A percentile compares a stretch with the other conserved stretches of the same genome.
phyloP scores from a whole-genome alignment of 2,113 vertebrate species.

The Pterocles burchelli region DNA sequence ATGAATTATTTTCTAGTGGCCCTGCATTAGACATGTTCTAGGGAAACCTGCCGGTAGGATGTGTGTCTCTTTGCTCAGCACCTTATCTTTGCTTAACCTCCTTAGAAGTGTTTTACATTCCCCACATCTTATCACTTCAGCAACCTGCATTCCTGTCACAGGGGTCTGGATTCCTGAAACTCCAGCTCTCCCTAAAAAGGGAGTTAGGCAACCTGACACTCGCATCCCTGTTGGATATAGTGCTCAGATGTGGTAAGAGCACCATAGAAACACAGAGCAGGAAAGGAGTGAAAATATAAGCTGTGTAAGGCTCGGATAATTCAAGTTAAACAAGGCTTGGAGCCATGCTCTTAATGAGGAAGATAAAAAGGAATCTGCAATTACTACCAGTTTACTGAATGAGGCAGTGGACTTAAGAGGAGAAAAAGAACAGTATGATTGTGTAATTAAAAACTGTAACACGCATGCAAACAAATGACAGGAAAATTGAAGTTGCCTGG shows the following conservation, averaged over 20 bases:
- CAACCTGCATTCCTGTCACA: neutral
- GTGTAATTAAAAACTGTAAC: neutral
- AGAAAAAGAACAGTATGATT: neutral
- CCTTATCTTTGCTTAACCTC: neutral
- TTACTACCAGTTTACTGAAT: conserved; percentile 3
- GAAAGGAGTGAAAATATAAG: neutral
- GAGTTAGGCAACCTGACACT: neutral
- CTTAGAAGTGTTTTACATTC: neutral
- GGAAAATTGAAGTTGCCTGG: neutral
- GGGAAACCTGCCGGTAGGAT: neutral
- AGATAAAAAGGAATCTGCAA: conserved; percentile 33
- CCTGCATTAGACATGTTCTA: neutral
- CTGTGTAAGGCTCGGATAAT: neutral
- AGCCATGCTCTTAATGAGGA: neutral
- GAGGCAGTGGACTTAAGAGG: neutral
- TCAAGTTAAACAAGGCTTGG: neutral
- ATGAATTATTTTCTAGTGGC: neutral
- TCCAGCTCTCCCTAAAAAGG: neutral
- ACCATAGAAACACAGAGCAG: neutral
- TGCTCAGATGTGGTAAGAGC: neutral
- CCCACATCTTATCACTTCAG: neutral
- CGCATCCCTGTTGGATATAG: neutral
- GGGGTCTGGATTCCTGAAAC: neutral
- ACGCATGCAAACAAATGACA: neutral
- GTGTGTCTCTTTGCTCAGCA: neutral